Base-by-base conservation (phyloP, 2,888 invertebrate genomes). In the Eledona agricola region DNA sequence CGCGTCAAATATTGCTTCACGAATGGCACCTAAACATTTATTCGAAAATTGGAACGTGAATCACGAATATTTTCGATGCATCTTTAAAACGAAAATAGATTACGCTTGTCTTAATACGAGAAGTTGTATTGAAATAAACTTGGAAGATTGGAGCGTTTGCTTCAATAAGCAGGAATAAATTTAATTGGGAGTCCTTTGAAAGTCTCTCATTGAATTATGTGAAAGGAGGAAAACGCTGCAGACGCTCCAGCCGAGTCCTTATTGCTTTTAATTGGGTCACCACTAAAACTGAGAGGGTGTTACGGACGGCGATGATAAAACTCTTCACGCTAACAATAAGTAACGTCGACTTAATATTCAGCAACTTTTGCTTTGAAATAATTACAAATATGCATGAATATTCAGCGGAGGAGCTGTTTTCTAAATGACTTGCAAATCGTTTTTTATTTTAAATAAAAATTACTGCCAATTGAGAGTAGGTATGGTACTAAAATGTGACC, bases 1-100 rank as follows among this genome's bases (percentile, higher is more conserved):
- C 88, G 77, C 5, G 77, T 70, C 6, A 87, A 73, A 66, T 87
- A 87, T 37, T 73, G 84, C 60, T 13, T 69, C 59, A 45, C n/a
- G n/a, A n/a, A 22, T 37, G 7, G 15, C 13, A 31, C 22, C 15
- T 20, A 51, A 51, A 47, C 34, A 52, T 38, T 28, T 45, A 35
- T 12, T 19, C 10, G 20, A 19, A 34, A 20, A 19, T 10, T 34
- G 19, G 11, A 10, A n/a, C n/a, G n/a, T n/a, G n/a, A n/a, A n/a
- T n/a, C n/a, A n/a, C n/a, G n/a, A n/a, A n/a, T n/a, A n/a, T n/a
- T n/a, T n/a, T n/a, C n/a, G n/a, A n/a, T n/a, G n/a, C n/a, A n/a
- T n/a, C n/a, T n/a, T n/a, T n/a, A n/a, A n/a, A n/a, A n/a, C n/a
- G n/a, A n/a, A n/a, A n/a, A n/a, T n/a, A n/a, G n/a, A n/a, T n/a